Conservation (phyloP, 2,888 invertebrate genomes). For the Hetaerina titia region DNA sequence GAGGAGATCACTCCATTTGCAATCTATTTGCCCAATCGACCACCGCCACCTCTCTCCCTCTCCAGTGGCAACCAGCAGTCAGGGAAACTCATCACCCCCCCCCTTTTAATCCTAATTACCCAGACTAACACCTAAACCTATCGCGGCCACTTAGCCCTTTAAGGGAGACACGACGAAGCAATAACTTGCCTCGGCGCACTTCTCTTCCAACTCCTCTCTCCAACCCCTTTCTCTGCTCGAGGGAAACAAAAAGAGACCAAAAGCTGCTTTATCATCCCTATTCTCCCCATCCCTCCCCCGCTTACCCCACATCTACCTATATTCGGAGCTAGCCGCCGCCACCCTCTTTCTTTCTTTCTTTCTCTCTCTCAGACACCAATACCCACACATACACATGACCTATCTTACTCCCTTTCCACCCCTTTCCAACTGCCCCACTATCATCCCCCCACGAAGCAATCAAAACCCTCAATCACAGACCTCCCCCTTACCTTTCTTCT, state of each 20-base stretch:
- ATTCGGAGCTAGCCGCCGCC: background rate
- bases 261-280: background rate
- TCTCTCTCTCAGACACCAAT: background rate
- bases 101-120: background rate
- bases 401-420: background rate
- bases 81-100: background rate
- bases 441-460: background rate
- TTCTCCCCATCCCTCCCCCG: background rate
- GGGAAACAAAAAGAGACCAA: background rate
- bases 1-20: constrained; percentile 11
- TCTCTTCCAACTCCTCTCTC: background rate
- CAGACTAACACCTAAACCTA: background rate
- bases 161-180: background rate
- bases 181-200: background rate
- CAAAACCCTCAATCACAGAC: background rate
- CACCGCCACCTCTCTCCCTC: background rate
- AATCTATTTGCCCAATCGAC: constrained; percentile 31
- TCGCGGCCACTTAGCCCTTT: background rate
- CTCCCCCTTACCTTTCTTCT: background rate
- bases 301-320: background rate
- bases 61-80: background rate
- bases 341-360: background rate
- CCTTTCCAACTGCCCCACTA: background rate
- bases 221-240: too few relatives aligned
- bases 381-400: background rate